Conservation (phyloP, 1,140 invertebrate species). For the Geopemphigus sp. region DNA sequence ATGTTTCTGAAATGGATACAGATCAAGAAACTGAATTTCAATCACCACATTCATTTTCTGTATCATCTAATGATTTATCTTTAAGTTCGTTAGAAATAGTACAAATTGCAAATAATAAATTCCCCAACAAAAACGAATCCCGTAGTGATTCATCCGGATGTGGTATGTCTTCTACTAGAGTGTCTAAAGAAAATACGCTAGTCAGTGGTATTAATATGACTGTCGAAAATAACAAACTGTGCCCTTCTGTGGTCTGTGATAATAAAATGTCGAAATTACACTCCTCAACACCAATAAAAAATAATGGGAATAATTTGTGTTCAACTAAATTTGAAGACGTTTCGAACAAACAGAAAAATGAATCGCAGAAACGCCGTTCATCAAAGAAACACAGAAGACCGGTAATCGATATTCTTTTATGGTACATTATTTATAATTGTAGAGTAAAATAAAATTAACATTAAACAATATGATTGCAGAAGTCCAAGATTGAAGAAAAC, state of each 20-base stretch:
- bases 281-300: not conserved
- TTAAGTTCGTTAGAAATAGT: conserved; percentile 38
- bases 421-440: not conserved
- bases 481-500: conserved; percentile 19
- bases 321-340: not conserved
- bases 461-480: conserved; percentile 2
- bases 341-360: conserved; percentile 13
- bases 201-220: conserved; percentile 32
- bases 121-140: conserved; percentile 26
- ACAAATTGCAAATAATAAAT: conserved; percentile 13
- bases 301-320: not conserved
- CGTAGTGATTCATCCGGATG: conserved; percentile 45
- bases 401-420: conserved; percentile 5
- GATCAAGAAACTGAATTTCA: conserved; percentile 26
- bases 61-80: conserved; percentile 45
- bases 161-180: conserved; percentile 46
- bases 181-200: conserved; percentile 45
- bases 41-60: conserved; percentile 33
- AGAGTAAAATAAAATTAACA: not conserved
- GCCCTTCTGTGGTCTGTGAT: not conserved
- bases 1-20: conserved; percentile 39
- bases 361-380: not conserved
- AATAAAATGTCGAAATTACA: not conserved
- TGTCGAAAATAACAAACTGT: conserved; percentile 2
- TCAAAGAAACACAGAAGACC: conserved; percentile 23